Evolutionary conservation across 1,140 invertebrate genomes (phyloP), one percentile per base, ranked within the genome.

Genomic region (Temnothorax nylanderi): DNA sequence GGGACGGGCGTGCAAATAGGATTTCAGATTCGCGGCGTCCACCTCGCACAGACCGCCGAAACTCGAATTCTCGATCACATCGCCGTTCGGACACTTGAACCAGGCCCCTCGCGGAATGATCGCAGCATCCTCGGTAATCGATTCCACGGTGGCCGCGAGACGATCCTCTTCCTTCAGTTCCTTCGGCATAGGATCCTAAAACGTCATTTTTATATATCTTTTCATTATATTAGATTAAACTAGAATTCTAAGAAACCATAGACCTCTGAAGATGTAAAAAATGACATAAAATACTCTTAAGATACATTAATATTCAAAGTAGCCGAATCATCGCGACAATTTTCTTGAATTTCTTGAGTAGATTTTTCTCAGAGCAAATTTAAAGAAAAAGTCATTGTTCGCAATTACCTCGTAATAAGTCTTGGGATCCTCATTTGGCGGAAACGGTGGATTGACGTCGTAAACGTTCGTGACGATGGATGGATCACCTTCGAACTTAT

Each of bases 161-260:
- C 97, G 96, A 87, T 97, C 96, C 93, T 98, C 97, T 93, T 98
- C 97, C 93, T 97, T 98, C 41, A 98, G 92, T 81, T 96, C 94
- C 76, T 88, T 91, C 8, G 91, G 88, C 11, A 93, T 87, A 3
- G 84, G 64, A 49, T 87, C 91, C 93, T 95, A 37, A n/a, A 13
- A 32, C 34, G 26, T 26, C 26, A 32, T 2, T 10, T 41, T 34
- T 1, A 41, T 10, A 41, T 26, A 3, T 32, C 37, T 34, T 13
- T 3, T 37, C 6, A 41, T 32, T 47, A 1, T 26, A 21, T 26
- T 74, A 54, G 34, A 54, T 2, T 41, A 26, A 26, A 26, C 26
- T 26, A 26, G 26, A 26, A 26, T n/a, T 32, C 16, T 65, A 8
- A 65, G 0, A 60, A 60, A 60, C 11, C n/a, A n/a, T 13, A 13